A percentile compares a stretch with the other conserved stretches of the same genome.
These are phyloP conservation scores for Nomada lathburiana DNA, from an alignment of 2,888 invertebrate genomes.

Conservation along the genomic window DNA sequence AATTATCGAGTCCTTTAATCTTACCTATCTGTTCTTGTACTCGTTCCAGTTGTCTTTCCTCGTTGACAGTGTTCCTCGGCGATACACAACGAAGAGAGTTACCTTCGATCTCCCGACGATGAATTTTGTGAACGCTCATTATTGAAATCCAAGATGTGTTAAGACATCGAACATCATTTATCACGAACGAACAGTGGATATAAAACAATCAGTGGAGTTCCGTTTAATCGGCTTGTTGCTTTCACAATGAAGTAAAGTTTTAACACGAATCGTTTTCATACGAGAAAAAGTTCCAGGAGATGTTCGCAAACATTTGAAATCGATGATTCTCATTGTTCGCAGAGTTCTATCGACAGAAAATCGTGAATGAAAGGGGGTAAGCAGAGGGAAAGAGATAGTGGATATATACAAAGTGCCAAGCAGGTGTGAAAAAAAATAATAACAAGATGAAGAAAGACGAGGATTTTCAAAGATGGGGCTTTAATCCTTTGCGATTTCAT, in stretches of 20 bases:
- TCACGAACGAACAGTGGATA: neutral
- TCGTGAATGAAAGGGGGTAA: neutral
- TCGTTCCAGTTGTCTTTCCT: conserved; percentile 23
- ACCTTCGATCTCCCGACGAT: conserved; percentile 1
- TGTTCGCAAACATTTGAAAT: neutral
- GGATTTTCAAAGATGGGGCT: conserved; percentile 30
- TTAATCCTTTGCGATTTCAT: conserved; percentile 31
- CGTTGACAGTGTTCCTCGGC: conserved; percentile 7
- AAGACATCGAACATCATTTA: neutral
- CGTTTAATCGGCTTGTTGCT: neutral
- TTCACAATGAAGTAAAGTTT: neutral
- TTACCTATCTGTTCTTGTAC: conserved; percentile 29
- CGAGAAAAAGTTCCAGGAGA: neutral
- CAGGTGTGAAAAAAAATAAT: conserved; percentile 11
- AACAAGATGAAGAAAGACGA: neutral
- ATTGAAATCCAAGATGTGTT: neutral
- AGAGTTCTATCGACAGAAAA: neutral
- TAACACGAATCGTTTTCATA: neutral
- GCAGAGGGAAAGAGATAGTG: conserved; percentile 6
- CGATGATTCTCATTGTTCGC: neutral
- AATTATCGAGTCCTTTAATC: conserved; percentile 42
- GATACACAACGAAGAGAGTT: conserved; percentile 26
- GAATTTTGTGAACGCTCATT: neutral
- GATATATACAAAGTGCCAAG: conserved; percentile 48
- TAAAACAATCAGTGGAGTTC: neutral